These are phyloP conservation scores for Dicyrtoma fusca DNA, from an alignment of 2,888 invertebrate species.

Conservation along the genomic window DNA sequence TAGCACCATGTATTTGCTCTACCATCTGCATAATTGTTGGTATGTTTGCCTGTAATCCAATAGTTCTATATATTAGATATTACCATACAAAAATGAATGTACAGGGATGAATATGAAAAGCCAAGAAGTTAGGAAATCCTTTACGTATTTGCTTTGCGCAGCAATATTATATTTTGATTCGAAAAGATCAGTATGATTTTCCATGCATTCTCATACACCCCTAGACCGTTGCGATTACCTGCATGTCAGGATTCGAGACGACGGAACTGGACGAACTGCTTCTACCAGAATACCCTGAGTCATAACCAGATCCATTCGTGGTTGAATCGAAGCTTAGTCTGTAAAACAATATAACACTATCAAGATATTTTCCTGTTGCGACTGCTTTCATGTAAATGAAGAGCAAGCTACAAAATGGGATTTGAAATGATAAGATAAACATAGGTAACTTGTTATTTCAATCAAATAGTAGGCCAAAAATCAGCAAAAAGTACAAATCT, in stretches of 20 bases:
- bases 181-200: too few species aligned
- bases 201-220: too few species aligned
- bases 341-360: too few species aligned
- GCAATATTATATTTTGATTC: too few species aligned
- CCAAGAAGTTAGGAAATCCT: too few species aligned
- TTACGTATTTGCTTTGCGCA: too few species aligned
- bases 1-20: conserved; percentile 83
- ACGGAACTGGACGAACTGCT: conserved; percentile 67
- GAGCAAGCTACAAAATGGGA: neutral
- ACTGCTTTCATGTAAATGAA: neutral
- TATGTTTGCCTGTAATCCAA: conserved; percentile 64
- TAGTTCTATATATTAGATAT: neutral
- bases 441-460: too few species aligned
- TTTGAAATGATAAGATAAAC: neutral
- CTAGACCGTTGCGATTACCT: conserved; percentile 39
- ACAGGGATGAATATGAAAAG: too few species aligned
- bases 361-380: too few species aligned
- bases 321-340: conserved; percentile 63
- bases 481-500: too few species aligned
- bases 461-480: too few species aligned
- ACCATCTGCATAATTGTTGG: conserved; percentile 78
- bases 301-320: conserved; percentile 64
- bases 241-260: conserved; percentile 67
- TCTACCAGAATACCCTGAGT: conserved; percentile 74
- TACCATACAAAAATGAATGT: too few species aligned